Conservation (phyloP, 2,797 vertebrate genomes). For the Bradypodion ventrale region DNA sequence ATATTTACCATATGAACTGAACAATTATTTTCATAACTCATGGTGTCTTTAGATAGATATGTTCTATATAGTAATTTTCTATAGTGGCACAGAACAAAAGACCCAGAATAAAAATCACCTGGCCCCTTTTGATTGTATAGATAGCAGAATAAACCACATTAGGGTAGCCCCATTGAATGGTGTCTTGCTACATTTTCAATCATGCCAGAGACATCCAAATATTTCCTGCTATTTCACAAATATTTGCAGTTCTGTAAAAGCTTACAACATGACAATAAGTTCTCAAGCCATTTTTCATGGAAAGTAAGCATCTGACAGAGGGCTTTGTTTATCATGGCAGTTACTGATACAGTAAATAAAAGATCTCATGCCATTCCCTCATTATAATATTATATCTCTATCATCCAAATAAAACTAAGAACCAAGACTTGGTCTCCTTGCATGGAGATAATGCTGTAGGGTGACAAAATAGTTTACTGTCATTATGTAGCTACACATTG, state of each 20-base stretch:
- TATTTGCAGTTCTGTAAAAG: not conserved
- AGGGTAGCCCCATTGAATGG: not conserved
- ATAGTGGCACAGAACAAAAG: not conserved
- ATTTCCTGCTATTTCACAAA: conserved; percentile 1
- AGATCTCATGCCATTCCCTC: too few species aligned
- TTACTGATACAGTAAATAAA: not conserved
- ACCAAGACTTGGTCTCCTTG: too few species aligned
- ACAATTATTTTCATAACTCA: not conserved
- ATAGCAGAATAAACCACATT: not conserved
- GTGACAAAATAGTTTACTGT: not conserved
- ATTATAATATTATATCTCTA: not conserved
- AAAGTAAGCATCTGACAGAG: not conserved
- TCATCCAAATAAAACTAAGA: not conserved
- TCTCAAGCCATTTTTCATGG: conserved; percentile 15
- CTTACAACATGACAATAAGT: not conserved
- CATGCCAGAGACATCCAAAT: not conserved
- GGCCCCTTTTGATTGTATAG: not conserved
- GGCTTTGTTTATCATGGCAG: too few species aligned
- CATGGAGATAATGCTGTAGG: too few species aligned
- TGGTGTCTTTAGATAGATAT: not conserved
- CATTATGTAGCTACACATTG: not conserved
- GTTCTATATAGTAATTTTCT: not conserved
- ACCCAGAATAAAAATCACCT: not conserved
- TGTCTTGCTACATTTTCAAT: too few species aligned
- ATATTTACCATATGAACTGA: not conserved